phyloP scores from a whole-genome alignment of 1,140 invertebrate genomes.

The Drosophila yakuba region DNA sequence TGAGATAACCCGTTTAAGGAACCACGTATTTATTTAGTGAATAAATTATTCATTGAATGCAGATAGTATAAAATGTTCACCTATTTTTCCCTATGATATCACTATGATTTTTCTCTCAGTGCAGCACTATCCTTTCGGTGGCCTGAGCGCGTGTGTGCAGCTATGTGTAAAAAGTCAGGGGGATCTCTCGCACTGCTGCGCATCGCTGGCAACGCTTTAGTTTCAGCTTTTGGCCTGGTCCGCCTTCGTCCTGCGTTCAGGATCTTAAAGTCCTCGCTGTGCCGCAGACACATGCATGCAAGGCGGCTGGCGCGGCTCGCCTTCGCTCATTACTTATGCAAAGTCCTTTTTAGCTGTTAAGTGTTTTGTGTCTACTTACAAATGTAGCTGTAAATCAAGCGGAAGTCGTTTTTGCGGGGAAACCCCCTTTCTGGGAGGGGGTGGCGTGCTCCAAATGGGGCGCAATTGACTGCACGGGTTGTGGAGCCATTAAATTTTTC shows the following conservation, averaged over 20 bases:
- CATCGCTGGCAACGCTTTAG: constrained; percentile 33
- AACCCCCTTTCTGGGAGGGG: not conserved
- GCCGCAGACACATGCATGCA: constrained; percentile 14
- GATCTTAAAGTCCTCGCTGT: constrained; percentile 32
- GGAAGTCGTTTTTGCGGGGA: constrained; percentile 37
- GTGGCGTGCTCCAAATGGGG: constrained; percentile 15
- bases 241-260: constrained; percentile 4
- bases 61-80: too few relatives aligned
- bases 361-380: constrained; percentile 77
- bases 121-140: constrained; percentile 14
- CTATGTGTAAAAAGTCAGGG: constrained; percentile 67
- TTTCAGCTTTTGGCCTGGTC: constrained; percentile 22
- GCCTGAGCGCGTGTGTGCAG: constrained; percentile 47
- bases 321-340: constrained; percentile 71
- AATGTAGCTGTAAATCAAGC: constrained; percentile 74
- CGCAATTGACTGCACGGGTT: constrained; percentile 46
- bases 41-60: too few relatives aligned
- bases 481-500: constrained; percentile 56
- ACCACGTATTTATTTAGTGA: too few relatives aligned
- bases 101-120: not conserved
- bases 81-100: too few relatives aligned
- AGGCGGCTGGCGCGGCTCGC: constrained; percentile 18
- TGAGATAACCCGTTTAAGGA: too few relatives aligned
- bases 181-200: constrained; percentile 40
- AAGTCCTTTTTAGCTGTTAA: constrained; percentile 81